These are phyloP conservation scores for Zootermopsis nevadensis DNA, from an alignment of 2,888 invertebrate genomes.

Conservation along the genomic window DNA sequence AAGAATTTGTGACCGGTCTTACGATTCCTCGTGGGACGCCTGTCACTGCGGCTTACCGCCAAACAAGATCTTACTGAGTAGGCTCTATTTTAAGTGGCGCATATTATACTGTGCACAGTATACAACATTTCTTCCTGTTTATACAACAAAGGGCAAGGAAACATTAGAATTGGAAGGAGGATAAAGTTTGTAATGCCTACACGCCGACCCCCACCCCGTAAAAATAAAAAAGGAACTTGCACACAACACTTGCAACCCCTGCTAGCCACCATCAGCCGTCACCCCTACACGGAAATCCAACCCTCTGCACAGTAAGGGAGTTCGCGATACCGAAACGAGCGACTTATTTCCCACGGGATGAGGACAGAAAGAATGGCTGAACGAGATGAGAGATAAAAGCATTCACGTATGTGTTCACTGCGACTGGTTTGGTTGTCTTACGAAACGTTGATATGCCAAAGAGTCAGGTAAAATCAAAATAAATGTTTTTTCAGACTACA, in stretches of 20 bases:
- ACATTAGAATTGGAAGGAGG: neutral
- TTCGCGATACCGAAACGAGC: conserved; percentile 22
- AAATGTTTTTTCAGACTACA: too few relatives aligned
- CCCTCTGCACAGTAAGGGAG: conserved; percentile 19
- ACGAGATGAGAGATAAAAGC: neutral
- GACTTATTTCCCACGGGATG: conserved; percentile 18
- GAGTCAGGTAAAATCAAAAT: too few relatives aligned
- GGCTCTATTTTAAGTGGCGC: neutral
- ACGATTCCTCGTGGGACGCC: too few relatives aligned
- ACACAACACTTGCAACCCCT: conserved; percentile 22
- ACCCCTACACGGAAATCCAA: conserved; percentile 20
- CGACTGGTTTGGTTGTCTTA: neutral
- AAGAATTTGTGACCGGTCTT: too few relatives aligned
- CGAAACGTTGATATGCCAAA: too few relatives aligned
- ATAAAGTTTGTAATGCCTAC: conserved; percentile 7
- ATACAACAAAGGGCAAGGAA: conserved; percentile 19
- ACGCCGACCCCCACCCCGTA: neutral
- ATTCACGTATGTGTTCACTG: neutral
- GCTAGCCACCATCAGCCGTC: conserved; percentile 10
- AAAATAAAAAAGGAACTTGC: neutral
- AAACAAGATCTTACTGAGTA: neutral
- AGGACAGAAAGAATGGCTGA: neutral
- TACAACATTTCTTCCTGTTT: conserved; percentile 1
- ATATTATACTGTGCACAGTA: neutral
- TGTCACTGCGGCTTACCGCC: too few relatives aligned